Base-by-base conservation (phyloP, 2,888 invertebrate genomes). In the Cephonodes hylas region DNA sequence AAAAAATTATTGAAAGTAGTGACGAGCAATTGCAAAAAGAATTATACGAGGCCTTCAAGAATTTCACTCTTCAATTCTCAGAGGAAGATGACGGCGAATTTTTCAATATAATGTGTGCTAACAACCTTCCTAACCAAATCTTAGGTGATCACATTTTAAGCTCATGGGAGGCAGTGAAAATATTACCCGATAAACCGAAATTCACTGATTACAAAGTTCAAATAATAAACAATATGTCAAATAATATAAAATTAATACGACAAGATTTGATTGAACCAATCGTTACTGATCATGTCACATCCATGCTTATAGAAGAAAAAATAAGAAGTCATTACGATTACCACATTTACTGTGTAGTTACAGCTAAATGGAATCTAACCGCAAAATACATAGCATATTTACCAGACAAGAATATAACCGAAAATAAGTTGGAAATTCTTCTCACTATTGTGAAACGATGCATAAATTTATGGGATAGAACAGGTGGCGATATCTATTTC, bases 81-180 rank as follows among this genome's bases (percentile, higher is more conserved):
- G 68, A 80, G 46, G 77, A 84, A 27, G 88, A 88, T 61, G 75
- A 83, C 25, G 73, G 77, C 3, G 74, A 76, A 1, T 38, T 86
- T 22, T 84, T 80, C 62, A 1, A 10, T 8, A 64, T 80, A 15
- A 59, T 84, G 13, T 61, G 27, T 27, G 70, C 65, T n/a, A 15
- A 57, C 46, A 31, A 62, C 15, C 69, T 84, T 15, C 82, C 81
- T 3, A 18, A 63, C 13, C 56, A 70, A 15, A 69, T 80, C 18
- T 62, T 58, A 61, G 72, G 75, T 0, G 71, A 78, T 38, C 77
- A 66, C 48, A 62, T 80, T 18, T 69, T 77, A 60, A 63, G 66
- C 1, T 72, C 73, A 59, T 87, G 86, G 86, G 56, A 22, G 45
- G 64, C 76, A 7, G 70, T 86, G 0, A 69, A 67, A 15, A 73